phyloP scores from a whole-genome alignment of 2,888 invertebrate genomes.

The Mythimna pallens region DNA sequence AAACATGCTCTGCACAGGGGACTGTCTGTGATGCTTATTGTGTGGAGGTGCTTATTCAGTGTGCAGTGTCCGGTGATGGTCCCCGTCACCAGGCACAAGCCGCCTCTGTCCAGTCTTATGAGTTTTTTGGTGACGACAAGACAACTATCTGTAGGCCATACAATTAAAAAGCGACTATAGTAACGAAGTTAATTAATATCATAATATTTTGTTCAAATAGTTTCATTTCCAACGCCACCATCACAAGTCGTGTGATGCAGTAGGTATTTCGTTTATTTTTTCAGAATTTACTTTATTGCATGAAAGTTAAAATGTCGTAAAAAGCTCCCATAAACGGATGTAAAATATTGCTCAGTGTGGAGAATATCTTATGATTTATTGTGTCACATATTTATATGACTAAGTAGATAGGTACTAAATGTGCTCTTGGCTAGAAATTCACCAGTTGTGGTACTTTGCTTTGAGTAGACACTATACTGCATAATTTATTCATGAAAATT shows the following conservation, averaged over 20 bases:
- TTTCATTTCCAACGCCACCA: background rate
- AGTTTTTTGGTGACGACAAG: no score
- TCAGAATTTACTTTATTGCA: constrained; percentile 28
- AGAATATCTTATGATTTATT: constrained; percentile 53
- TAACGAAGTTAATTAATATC: constrained; percentile 27
- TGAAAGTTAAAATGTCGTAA: constrained; percentile 55
- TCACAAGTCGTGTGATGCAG: background rate
- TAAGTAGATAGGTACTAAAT: constrained; percentile 8
- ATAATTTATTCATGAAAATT: constrained; percentile 26
- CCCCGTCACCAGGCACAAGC: no score
- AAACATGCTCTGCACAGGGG: no score
- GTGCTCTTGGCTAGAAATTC: constrained; percentile 17
- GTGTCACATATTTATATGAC: constrained; percentile 38
- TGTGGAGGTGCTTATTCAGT: no score
- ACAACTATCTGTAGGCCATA: no score
- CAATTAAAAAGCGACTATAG: constrained; percentile 3
- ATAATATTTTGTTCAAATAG: constrained; percentile 9
- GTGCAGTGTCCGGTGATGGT: no score
- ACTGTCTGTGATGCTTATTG: no score
- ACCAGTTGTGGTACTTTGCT: background rate
- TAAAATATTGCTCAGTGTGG: constrained; percentile 53
- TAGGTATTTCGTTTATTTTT: constrained; percentile 10
- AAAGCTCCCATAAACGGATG: constrained; percentile 41
- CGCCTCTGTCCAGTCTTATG: no score
- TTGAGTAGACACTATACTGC: background rate